Conservation (phyloP, 2,888 invertebrate species). For the Protodeltote pygarga region DNA sequence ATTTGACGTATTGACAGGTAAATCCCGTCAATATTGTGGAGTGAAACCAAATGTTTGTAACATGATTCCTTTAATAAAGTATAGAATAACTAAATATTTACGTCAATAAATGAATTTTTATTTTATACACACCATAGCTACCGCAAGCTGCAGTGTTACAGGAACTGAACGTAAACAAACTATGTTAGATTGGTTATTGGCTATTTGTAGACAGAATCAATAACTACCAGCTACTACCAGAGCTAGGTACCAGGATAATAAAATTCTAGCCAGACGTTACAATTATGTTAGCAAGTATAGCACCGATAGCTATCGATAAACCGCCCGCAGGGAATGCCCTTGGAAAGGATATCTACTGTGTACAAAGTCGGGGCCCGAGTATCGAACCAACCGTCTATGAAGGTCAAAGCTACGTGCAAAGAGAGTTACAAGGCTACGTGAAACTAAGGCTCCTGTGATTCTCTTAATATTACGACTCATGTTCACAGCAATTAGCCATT, state of each 20-base stretch:
- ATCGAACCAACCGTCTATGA: conserved; percentile 71
- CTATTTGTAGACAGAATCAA: conserved; percentile 34
- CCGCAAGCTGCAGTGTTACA: conserved; percentile 22
- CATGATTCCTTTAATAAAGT: no score
- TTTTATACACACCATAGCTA: conserved; percentile 28
- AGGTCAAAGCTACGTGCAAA: conserved; percentile 59
- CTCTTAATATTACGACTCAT: neutral
- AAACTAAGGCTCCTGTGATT: conserved; percentile 15
- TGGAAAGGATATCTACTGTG: conserved; percentile 65
- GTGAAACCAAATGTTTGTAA: no score
- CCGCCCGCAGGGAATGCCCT: conserved; percentile 66
- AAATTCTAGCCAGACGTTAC: conserved; percentile 44
- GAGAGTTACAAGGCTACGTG: conserved; percentile 47
- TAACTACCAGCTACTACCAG: conserved; percentile 40
- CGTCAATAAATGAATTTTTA: conserved; percentile 55
- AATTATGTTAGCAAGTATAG: conserved; percentile 47
- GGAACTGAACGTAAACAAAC: conserved; percentile 48
- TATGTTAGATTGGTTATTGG: conserved; percentile 46
- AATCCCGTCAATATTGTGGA: no score
- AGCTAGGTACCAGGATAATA: conserved; percentile 42
- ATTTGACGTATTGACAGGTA: no score
- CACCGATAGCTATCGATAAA: conserved; percentile 11
- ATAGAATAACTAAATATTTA: conserved; percentile 51
- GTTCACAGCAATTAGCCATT: conserved; percentile 20
- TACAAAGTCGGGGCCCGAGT: conserved; percentile 61